Conservation (phyloP, 2,797 vertebrate species). For the Clangula hyemalis region DNA sequence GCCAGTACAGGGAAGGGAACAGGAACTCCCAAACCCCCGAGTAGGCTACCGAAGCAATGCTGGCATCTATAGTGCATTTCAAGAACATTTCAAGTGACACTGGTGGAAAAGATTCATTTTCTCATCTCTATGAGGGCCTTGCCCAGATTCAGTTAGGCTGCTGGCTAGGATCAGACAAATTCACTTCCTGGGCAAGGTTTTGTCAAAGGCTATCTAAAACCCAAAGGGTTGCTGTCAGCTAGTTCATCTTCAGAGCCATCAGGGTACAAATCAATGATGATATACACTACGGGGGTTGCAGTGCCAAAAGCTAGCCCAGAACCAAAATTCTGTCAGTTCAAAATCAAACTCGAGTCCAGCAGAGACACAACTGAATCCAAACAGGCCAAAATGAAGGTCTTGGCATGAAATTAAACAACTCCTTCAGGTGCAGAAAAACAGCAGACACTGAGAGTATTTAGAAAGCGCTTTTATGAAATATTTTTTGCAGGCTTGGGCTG, state of each 20-base stretch:
- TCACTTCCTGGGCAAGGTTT: background rate
- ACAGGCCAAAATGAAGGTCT: background rate
- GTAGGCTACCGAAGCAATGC: background rate
- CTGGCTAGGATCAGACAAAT: background rate
- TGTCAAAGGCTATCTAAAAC: constrained; percentile 7
- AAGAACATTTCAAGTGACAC: constrained; percentile 35
- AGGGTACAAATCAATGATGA: background rate
- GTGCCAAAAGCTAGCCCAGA: constrained; percentile 32
- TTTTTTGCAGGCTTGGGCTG: constrained; percentile 17
- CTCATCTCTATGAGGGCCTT: background rate
- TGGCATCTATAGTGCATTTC: constrained; percentile 1
- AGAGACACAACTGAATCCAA: background rate
- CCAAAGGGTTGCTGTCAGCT: background rate
- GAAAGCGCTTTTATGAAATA: background rate
- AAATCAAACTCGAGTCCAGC: background rate
- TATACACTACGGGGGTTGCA: background rate
- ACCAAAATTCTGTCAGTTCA: constrained; percentile 19
- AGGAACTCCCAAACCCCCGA: constrained; percentile 4
- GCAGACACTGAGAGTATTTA: constrained; percentile 1
- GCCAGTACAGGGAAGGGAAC: constrained; percentile 29
- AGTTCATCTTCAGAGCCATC: background rate
- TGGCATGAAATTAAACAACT: background rate
- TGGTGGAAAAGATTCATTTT: background rate
- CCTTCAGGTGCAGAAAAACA: constrained; percentile 15
- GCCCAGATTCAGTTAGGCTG: background rate